A percentile compares a stretch with the other conserved stretches of the same genome.
Evolutionary conservation across 1,140 invertebrate genomes (phyloP).

Genomic region (Hirudo medicinalis): DNA sequence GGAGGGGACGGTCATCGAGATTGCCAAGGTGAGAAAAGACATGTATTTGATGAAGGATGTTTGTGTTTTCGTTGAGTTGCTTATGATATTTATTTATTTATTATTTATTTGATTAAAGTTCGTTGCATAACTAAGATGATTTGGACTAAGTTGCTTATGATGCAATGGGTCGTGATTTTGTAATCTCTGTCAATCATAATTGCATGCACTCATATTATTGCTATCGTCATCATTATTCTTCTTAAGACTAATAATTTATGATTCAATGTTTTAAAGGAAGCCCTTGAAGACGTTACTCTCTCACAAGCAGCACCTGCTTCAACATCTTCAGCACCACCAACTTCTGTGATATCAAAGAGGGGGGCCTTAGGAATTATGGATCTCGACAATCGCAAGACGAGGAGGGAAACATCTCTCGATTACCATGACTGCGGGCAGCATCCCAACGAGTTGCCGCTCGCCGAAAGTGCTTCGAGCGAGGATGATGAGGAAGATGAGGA

Average conservation of each 20-base stretch:
- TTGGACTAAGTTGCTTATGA: background rate
- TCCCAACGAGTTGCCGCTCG: background rate
- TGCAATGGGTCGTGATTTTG: background rate
- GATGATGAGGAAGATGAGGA: constrained; percentile 4
- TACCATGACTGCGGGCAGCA: background rate
- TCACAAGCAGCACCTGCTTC: background rate
- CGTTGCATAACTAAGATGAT: no score
- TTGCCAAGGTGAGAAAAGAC: background rate
- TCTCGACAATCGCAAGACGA: background rate
- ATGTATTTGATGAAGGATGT: background rate
- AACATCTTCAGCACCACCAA: background rate
- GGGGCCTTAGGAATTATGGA: background rate
- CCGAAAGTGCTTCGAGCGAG: background rate
- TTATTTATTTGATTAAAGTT: no score
- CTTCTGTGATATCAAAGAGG: background rate
- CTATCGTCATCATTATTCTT: no score
- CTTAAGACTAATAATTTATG: no score
- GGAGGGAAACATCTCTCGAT: background rate
- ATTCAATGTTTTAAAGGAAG: no score
- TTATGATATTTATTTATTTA: no score
- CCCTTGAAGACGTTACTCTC: background rate
- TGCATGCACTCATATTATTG: no score
- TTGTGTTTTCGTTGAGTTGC: background rate
- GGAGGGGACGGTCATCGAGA: constrained; percentile 17
- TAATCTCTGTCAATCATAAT: no score